Evolutionary conservation across 1,140 invertebrate genomes (phyloP), one percentile per base, ranked within the genome.

Genomic region (Meteorus sp.): DNA sequence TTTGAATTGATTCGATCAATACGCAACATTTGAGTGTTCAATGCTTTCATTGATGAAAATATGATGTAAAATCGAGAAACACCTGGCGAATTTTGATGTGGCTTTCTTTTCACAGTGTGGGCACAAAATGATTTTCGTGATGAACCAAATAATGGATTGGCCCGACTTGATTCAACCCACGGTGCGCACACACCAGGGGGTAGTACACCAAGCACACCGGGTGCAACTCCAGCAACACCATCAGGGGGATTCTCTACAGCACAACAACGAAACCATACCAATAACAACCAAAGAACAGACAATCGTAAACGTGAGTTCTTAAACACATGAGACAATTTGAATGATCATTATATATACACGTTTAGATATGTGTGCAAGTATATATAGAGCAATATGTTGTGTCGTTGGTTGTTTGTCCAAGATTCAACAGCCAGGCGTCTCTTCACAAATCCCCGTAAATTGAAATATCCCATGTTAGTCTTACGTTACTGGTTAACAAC

Each of bases 81-180:
- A 7, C 1, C 37, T 37, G n/a, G n/a, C n/a, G n/a, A 25, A 54
- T 59, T 71, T 76, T 68, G 68, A 71, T 71, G 67, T 82, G 84
- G 73, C 83, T 77, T 53, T 15, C 47, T 88, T 86, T 66, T n/a
- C n/a, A n/a, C 84, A 92, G 90, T 92, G 75, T 92, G 89, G 89
- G 89, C 90, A 54, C 89, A 91, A 77, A 88, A 87, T 59, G 90
- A 92, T 81, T 92, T 91, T 77, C 83, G 90, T 63, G 90, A 91
- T 73, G 88, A 84, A 66, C 83, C 87, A 60, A 89, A 89, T 73
- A 86, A 83, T 33, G 70, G 72, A 43, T 59, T 79, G 15, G 69
- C 74, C 9, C 71, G 77, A 62, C 65, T 79, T 31, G 76, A 79
- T 59, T 63, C 74, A 33, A 71, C 70, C 56, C 78, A 80, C 48